Evolutionary conservation across 2,888 invertebrate species (phyloP).

Genomic region (Syritta pipiens): DNA sequence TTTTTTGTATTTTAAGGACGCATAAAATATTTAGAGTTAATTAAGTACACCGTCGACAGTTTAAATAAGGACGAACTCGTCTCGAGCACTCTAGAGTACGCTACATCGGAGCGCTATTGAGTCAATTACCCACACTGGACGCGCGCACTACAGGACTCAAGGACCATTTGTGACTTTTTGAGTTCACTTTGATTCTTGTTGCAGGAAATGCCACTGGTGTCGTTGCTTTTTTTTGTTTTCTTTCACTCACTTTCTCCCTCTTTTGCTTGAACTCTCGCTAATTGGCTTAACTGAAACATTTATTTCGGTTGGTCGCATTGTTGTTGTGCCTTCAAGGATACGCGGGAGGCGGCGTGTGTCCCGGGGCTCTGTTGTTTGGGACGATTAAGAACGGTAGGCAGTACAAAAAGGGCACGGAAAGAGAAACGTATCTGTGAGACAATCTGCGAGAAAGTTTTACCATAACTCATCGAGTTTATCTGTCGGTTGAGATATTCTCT

Average conservation of each 20-base stretch:
- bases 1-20: background rate
- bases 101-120: slow-evolving; percentile 23
- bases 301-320: slow-evolving; percentile 50
- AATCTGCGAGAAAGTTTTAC: slow-evolving; percentile 62
- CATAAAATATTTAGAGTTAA: slow-evolving; percentile 51
- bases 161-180: slow-evolving; percentile 58
- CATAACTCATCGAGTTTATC: slow-evolving; percentile 63
- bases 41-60: slow-evolving; percentile 55
- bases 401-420: slow-evolving; percentile 8
- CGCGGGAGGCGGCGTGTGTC: slow-evolving; percentile 5
- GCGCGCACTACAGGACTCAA: slow-evolving; percentile 44
- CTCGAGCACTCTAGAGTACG: slow-evolving; percentile 44
- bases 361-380: slow-evolving; percentile 24
- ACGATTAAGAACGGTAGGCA: slow-evolving; percentile 53
- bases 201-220: slow-evolving; percentile 59
- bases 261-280: slow-evolving; percentile 39
- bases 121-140: slow-evolving; percentile 50
- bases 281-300: slow-evolving; percentile 65
- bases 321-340: slow-evolving; percentile 6
- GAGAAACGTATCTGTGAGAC: slow-evolving; percentile 26
- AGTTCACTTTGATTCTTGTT: slow-evolving; percentile 58
- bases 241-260: background rate
- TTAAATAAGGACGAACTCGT: slow-evolving; percentile 55
- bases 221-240: slow-evolving; percentile 35
- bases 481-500: slow-evolving; percentile 46